Evolutionary conservation across 2,113 vertebrate species (phyloP), one percentile per base, ranked within the genome.

Genomic region (Carassius auratus): DNA sequence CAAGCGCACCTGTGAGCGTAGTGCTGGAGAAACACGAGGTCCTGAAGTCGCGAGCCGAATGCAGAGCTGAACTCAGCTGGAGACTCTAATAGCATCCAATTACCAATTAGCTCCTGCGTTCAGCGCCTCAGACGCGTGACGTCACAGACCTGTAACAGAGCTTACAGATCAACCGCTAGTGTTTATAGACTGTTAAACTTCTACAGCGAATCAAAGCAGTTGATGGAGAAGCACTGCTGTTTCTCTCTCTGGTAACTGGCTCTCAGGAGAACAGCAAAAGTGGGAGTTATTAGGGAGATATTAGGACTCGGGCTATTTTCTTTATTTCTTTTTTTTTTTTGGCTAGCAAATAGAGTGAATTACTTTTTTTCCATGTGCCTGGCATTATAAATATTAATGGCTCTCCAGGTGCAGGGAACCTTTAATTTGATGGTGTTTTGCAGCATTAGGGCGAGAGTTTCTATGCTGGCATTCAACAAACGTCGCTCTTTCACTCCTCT

Each of bases 211-310:
- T 89, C 87, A 89, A 87, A 92, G 84, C 21, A 13, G 21, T 69
- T 84, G 30, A 73, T 78, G 30, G 64, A 89, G 90, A 89, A 89
- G 79, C 75, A 83, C 86, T 92, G 86, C 91, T 91, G 38, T 42
- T 42, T 42, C 38, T 42, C 38, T 42, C 38, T 42, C n/a, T n/a
- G n/a, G n/a, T n/a, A n/a, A n/a, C 38, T 42, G 93, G 94, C 92
- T 93, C 94, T 92, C 94, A 68, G 90, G 95, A 92, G 95, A 94
- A 92, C 89, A 90, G 15, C 74, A 84, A 66, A 87, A 89, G 86
- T 61, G 89, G 91, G 88, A 89, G 93, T 94, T 94, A 94, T 92
- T 92, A 94, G 93, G 91, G 93, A 92, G 85, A 45, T 38, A 91
- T 45, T 3, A 45, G 42, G 42, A 45, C 42, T 9, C 1, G 8